Conservation (phyloP, 2,113 vertebrate genomes). For the Epinephelus moara region DNA sequence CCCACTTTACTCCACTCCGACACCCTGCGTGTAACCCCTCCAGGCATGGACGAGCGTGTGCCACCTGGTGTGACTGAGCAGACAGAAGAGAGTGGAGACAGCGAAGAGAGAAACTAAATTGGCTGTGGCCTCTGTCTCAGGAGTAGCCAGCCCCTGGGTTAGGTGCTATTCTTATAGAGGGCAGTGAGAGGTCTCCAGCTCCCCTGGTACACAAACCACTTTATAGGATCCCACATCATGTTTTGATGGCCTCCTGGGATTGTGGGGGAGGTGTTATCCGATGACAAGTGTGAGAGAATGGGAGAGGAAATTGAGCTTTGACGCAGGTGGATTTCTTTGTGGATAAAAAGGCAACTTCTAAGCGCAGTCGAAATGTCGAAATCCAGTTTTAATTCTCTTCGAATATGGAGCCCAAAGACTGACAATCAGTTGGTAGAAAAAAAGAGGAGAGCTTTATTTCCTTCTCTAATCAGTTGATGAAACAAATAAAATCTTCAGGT, state of each 20-base stretch:
- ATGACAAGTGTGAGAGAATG: conserved; percentile 60
- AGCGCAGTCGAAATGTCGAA: conserved; percentile 5
- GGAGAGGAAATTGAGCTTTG: conserved; percentile 41
- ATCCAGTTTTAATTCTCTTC: neutral
- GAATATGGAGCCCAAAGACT: too few relatives aligned
- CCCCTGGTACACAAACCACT: conserved; percentile 69
- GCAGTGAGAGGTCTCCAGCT: conserved; percentile 69
- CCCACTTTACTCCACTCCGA: conserved; percentile 26
- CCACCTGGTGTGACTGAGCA: conserved; percentile 61
- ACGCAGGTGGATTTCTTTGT: conserved; percentile 29
- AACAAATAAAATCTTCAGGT: too few relatives aligned
- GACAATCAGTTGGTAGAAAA: neutral
- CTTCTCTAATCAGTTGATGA: too few relatives aligned
- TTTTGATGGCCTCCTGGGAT: conserved; percentile 52
- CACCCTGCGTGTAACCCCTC: conserved; percentile 35
- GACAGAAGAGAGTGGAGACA: conserved; percentile 44
- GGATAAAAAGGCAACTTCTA: neutral
- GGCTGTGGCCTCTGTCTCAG: conserved; percentile 70
- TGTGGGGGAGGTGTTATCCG: conserved; percentile 58
- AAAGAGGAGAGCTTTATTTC: neutral
- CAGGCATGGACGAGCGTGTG: conserved; percentile 17
- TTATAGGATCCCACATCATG: conserved; percentile 69
- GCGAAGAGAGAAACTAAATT: conserved; percentile 66
- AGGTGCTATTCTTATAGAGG: conserved; percentile 78
- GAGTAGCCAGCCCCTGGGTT: conserved; percentile 66